These are phyloP conservation scores for Drosophila algonquin DNA, from an alignment of 2,888 invertebrate species.

Conservation along the genomic window DNA sequence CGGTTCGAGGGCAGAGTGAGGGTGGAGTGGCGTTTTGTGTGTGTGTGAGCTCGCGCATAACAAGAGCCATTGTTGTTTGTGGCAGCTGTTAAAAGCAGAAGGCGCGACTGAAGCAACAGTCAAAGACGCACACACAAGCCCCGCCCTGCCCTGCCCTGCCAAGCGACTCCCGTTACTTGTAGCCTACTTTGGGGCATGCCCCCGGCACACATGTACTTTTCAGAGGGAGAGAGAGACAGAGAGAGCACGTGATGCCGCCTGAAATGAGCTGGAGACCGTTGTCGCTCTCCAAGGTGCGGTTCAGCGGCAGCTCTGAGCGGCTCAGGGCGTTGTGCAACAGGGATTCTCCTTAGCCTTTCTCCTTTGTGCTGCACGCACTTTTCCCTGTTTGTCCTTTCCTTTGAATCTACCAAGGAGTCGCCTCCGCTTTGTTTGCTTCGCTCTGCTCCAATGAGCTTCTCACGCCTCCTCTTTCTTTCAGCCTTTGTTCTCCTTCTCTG, in stretches of 20 bases:
- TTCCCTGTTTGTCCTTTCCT: slow-evolving; percentile 47
- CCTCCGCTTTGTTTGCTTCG: slow-evolving; percentile 35
- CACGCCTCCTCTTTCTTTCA: slow-evolving; percentile 13
- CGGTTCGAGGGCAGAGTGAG: slow-evolving; percentile 9
- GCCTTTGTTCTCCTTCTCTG: slow-evolving; percentile 12
- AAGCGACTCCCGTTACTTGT: slow-evolving; percentile 46
- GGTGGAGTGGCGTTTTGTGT: slow-evolving; percentile 1
- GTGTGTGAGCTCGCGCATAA: slow-evolving; percentile 71
- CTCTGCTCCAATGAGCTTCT: slow-evolving; percentile 31
- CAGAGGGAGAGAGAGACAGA: slow-evolving; percentile 21
- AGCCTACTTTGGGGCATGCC: slow-evolving; percentile 52
- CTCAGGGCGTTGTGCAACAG: slow-evolving; percentile 13
- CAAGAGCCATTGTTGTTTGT: slow-evolving; percentile 55
- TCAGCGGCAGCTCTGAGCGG: slow-evolving; percentile 20
- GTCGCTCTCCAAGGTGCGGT: slow-evolving; percentile 6
- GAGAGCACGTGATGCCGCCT: slow-evolving; percentile 56
- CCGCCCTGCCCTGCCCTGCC: no score
- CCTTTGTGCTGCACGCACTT: slow-evolving; percentile 59
- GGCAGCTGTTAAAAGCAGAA: slow-evolving; percentile 62
- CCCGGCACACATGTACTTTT: neutral
- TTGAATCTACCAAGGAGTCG: slow-evolving; percentile 12
- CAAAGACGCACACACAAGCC: slow-evolving; percentile 46
- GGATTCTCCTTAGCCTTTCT: slow-evolving; percentile 34
- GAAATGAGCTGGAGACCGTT: slow-evolving; percentile 23
- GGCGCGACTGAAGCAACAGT: slow-evolving; percentile 75